These are phyloP conservation scores for Tigriopus californicus DNA, from an alignment of 2,888 invertebrate species.

Conservation along the genomic window DNA sequence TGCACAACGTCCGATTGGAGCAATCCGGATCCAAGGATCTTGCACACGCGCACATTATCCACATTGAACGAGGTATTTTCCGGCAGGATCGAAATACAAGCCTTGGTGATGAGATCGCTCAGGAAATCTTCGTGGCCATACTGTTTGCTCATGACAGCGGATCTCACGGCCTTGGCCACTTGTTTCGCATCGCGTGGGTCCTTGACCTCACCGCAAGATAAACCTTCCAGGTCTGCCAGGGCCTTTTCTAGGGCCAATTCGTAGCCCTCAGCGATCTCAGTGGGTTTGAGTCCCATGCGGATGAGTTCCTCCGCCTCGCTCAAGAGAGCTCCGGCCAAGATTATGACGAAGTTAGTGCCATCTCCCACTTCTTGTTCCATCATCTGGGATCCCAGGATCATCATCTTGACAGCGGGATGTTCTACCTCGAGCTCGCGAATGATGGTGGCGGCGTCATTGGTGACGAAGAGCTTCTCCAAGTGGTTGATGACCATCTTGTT, in stretches of 20 bases:
- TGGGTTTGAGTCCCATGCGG: constrained; percentile 71
- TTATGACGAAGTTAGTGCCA: constrained; percentile 94
- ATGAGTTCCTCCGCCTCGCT: constrained; percentile 81
- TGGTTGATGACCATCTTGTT: constrained; percentile 99
- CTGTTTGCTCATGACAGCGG: constrained; percentile 90
- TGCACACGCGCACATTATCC: constrained; percentile 88
- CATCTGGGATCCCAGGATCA: constrained; percentile 91
- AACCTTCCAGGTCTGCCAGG: constrained; percentile 64
- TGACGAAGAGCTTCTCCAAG: constrained; percentile 92
- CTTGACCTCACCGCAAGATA: constrained; percentile 58
- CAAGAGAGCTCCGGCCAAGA: constrained; percentile 76
- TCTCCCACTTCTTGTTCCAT: constrained; percentile 97
- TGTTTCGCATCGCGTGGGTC: constrained; percentile 42
- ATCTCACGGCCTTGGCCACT: constrained; percentile 39
- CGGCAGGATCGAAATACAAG: constrained; percentile 50
- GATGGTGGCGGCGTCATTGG: constrained; percentile 96
- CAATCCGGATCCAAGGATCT: constrained; percentile 63
- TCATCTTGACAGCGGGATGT: constrained; percentile 92
- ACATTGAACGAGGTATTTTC: constrained; percentile 77
- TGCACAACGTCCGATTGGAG: constrained; percentile 43
- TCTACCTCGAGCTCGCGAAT: constrained; percentile 50
- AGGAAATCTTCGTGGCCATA: constrained; percentile 91
- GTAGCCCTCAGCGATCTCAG: constrained; percentile 89
- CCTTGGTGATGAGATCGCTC: constrained; percentile 53
- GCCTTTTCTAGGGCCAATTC: constrained; percentile 75